Percentiles rank a stretch among this genome's conserved stretches.
Evolutionary conservation across 1,140 invertebrate species (phyloP).

Genomic region (Drepana arcuata): DNA sequence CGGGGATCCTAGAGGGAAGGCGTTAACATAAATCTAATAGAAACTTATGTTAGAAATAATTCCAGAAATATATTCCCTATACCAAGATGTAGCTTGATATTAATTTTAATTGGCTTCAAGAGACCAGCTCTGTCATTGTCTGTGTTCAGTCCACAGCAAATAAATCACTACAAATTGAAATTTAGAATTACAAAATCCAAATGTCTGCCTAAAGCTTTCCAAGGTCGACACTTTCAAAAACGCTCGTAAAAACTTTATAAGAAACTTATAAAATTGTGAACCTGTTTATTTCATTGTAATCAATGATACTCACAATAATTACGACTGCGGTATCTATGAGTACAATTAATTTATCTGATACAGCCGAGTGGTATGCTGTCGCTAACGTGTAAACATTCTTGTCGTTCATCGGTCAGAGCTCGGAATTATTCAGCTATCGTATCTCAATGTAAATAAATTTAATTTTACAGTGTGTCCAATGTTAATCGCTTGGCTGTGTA

Average conservation of each 20-base stretch:
- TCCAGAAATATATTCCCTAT: too few species aligned
- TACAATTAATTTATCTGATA: constrained; percentile 34
- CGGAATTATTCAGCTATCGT: constrained; percentile 30
- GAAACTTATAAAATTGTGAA: constrained; percentile 6
- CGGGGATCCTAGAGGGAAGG: too few species aligned
- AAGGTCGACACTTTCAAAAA: constrained; percentile 19
- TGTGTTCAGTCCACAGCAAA: too few species aligned
- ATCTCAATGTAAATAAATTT: constrained; percentile 50
- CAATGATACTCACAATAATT: constrained; percentile 12
- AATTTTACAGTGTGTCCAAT: constrained; percentile 43
- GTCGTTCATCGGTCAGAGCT: constrained; percentile 8
- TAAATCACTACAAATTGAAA: too few species aligned
- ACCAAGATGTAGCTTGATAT: too few species aligned
- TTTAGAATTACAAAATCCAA: too few species aligned
- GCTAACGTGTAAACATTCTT: constrained; percentile 6
- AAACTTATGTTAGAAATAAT: too few species aligned
- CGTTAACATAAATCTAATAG: too few species aligned
- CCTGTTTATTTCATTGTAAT: constrained; percentile 28
- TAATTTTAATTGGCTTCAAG: too few species aligned
- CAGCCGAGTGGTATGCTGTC: constrained; percentile 20
- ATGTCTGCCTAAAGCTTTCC: too few species aligned
- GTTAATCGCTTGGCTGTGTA: constrained; percentile 45
- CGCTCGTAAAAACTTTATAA: constrained; percentile 16
- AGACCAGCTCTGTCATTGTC: too few species aligned
- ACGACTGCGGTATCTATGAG: constrained; percentile 20